These are phyloP conservation scores for Phania funesta DNA, from an alignment of 2,888 invertebrate genomes.

Conservation along the genomic window DNA sequence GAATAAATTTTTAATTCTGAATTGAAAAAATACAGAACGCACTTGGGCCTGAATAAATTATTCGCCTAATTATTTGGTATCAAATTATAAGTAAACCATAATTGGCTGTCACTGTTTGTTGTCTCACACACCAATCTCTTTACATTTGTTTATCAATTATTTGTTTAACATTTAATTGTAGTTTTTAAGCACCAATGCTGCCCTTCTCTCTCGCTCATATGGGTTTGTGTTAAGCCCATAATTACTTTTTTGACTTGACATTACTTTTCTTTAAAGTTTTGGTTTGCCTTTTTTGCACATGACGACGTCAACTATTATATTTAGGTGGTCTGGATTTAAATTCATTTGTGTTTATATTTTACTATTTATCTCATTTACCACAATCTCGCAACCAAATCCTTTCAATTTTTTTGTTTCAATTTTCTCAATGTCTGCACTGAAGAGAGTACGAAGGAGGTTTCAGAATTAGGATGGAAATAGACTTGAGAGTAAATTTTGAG, in stretches of 20 bases:
- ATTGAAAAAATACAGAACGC: no score
- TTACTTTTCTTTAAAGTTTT: neutral
- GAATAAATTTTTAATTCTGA: no score
- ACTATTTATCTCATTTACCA: neutral
- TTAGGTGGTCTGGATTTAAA: constrained; percentile 21
- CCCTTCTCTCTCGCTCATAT: neutral
- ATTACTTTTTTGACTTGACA: constrained; percentile 21
- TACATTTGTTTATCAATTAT: neutral
- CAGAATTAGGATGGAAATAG: no score
- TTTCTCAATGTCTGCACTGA: neutral
- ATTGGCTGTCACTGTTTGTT: neutral
- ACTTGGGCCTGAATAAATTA: neutral
- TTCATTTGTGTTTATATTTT: constrained; percentile 4
- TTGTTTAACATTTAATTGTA: neutral
- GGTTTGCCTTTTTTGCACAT: neutral
- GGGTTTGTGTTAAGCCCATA: constrained; percentile 19
- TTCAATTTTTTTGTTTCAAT: neutral
- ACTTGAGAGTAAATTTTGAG: no score
- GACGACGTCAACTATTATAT: neutral
- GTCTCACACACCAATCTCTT: neutral
- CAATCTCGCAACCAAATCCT: neutral
- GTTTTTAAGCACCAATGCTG: neutral
- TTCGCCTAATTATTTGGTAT: neutral
- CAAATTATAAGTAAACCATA: no score
- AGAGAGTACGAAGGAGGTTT: neutral